Percentiles rank a stretch among this genome's conserved stretches.
phyloP scores from a whole-genome alignment of 2,888 invertebrate genomes.

The Eupithecia vulgata region DNA sequence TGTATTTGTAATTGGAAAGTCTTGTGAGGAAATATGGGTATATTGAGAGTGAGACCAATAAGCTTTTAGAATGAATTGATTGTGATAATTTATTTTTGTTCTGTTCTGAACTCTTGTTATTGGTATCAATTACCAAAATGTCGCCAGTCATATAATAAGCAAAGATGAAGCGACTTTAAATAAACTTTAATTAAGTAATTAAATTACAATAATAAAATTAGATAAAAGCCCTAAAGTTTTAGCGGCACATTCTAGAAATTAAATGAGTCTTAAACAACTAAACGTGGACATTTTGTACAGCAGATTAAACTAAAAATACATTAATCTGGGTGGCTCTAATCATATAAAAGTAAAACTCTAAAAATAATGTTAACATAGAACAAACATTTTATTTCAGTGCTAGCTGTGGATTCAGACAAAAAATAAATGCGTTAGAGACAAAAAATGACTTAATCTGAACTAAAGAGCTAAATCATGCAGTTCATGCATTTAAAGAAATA shows the following conservation, averaged over 20 bases:
- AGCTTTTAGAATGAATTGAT: not conserved
- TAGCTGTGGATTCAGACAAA: not conserved
- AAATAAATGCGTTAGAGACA: not conserved
- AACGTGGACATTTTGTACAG: not conserved
- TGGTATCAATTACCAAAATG: constrained; percentile 53
- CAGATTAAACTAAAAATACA: not conserved
- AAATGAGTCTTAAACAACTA: not conserved
- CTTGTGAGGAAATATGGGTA: constrained; percentile 23
- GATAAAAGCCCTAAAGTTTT: constrained; percentile 1
- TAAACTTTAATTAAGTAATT: constrained; percentile 11
- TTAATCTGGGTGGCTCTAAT: not conserved
- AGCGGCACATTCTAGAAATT: not conserved
- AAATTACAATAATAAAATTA: constrained; percentile 2
- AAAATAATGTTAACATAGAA: not conserved
- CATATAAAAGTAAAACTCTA: not conserved
- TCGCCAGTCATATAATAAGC: constrained; percentile 60
- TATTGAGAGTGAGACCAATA: constrained; percentile 42
- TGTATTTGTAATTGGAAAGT: constrained; percentile 25
- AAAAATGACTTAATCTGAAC: not conserved
- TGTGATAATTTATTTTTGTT: not conserved
- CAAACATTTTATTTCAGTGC: not conserved
- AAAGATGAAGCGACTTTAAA: constrained; percentile 52
- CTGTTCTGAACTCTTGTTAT: constrained; percentile 17
- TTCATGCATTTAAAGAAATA: not conserved
- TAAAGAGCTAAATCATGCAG: not conserved